Evolutionary conservation across 2,797 vertebrate species (phyloP).

Genomic region (Epinephelus coioides): DNA sequence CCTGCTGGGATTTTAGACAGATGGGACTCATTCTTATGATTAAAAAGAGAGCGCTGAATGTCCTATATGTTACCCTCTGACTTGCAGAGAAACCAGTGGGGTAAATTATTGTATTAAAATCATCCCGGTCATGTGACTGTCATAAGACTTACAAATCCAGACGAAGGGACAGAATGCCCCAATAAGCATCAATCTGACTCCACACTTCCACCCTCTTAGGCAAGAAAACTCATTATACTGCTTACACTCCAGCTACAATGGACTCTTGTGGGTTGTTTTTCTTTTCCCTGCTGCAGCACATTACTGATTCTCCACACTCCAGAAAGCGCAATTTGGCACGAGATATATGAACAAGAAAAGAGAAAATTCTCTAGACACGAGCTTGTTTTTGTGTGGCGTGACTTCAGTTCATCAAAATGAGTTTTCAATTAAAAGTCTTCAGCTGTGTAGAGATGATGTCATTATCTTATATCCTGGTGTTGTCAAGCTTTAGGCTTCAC

Average conservation of each 20-base stretch:
- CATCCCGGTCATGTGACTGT: conserved; percentile 55
- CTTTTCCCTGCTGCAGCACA: conserved; percentile 31
- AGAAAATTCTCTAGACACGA: background rate
- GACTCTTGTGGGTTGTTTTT: conserved; percentile 31
- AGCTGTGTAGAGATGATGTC: conserved; percentile 12
- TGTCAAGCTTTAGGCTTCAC: background rate
- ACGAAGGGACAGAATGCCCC: conserved; percentile 67
- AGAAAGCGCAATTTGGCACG: conserved; percentile 38
- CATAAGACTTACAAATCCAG: conserved; percentile 44
- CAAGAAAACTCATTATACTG: conserved; percentile 72
- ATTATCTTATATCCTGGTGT: background rate
- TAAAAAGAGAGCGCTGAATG: conserved; percentile 50
- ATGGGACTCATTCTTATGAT: conserved; percentile 67
- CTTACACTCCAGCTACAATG: conserved; percentile 50
- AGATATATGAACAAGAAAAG: background rate
- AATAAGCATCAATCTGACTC: conserved; percentile 73
- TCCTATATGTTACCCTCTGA: conserved; percentile 41
- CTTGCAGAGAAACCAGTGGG: conserved; percentile 47
- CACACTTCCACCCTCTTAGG: conserved; percentile 65
- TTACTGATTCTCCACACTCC: conserved; percentile 29
- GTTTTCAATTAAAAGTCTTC: conserved; percentile 35
- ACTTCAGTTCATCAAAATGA: conserved; percentile 12
- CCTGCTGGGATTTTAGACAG: conserved; percentile 47
- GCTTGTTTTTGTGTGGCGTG: background rate
- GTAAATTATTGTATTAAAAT: conserved; percentile 67